Conservation (phyloP, 2,888 invertebrate genomes). For the Parochlus steinenii region DNA sequence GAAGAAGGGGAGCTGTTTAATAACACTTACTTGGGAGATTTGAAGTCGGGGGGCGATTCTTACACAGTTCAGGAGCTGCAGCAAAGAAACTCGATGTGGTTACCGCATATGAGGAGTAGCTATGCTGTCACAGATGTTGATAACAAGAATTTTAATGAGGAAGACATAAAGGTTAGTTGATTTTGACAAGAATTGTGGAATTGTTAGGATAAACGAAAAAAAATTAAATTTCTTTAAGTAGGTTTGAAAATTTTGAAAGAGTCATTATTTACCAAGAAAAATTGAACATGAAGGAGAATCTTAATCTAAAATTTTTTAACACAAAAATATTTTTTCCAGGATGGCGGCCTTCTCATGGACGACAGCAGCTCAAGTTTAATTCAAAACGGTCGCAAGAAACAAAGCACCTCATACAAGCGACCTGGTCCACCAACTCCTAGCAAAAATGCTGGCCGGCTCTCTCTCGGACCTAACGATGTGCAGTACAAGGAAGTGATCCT, state of each 20-base stretch:
- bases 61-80: constrained; percentile 46
- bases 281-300: too few species aligned
- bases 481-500: constrained; percentile 4
- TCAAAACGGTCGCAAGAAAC: constrained; percentile 28
- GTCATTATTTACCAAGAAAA: too few species aligned
- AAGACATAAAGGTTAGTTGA: constrained; percentile 45
- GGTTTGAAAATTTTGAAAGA: too few species aligned
- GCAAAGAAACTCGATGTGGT: constrained; percentile 63
- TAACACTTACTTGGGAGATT: constrained; percentile 54
- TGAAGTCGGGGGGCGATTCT: constrained; percentile 39
- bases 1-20: constrained; percentile 76
- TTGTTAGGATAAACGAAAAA: background rate
- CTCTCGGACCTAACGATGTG: constrained; percentile 31
- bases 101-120: constrained; percentile 70
- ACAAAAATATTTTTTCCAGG: constrained; percentile 16
- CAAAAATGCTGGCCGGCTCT: constrained; percentile 60
- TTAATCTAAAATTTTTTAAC: constrained; percentile 1
- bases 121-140: constrained; percentile 69
- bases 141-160: constrained; percentile 39
- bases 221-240: constrained; percentile 6
- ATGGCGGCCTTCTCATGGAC: constrained; percentile 20
- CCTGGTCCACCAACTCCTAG: constrained; percentile 79
- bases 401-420: constrained; percentile 62
- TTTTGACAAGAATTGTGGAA: constrained; percentile 1
- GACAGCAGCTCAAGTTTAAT: constrained; percentile 30